Evolutionary conservation across 2,797 vertebrate genomes (phyloP), one percentile per base, ranked within the genome.

Genomic region (Pangasius djambal): DNA sequence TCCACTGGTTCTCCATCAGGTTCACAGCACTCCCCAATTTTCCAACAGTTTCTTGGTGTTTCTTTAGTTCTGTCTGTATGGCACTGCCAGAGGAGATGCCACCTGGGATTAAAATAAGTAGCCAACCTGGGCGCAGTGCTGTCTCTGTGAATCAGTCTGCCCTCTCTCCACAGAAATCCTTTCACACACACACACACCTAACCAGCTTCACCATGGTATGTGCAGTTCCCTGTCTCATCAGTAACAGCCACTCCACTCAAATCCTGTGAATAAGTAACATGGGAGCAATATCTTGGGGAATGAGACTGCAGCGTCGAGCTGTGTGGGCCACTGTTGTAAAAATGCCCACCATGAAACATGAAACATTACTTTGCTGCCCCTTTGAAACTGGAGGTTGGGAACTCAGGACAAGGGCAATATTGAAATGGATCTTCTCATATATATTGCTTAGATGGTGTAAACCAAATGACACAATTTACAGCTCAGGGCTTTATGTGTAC

Each of bases 211-310:
- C 31, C 78, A 81, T 13, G 16, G 50, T 89, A 87, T 87, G 88
- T 89, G 90, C 92, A 90, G 87, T 5, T 78, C 88, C 91, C 86
- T 83, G 88, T 93, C 89, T 77, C 75, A 78, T 31, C 6, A 31
- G 87, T n/a, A 83, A 34, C 72, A 61, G 37, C 4, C 31, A 63
- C 61, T 79, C n/a, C 75, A 78, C 34, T 44, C 7, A 48, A 93
- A 94, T 93, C 90, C 94, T 93, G 92, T 94, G 93, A 95, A 94
- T 95, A 93, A 94, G 93, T 93, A 94, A 94, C 93, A 92, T 89
- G 91, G 93, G 28, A 79, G 50, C n/a, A 92, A 94, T 94, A 94
- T 90, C 90, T 74, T 8, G n/a, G 15, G 15, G 67, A 75, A 65
- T 50, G 79, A 84, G 69, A 88, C 94, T 91, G 92, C 89, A 90